These are phyloP conservation scores for Turdus rufiventris DNA, from an alignment of 2,113 vertebrate species.

Conservation along the genomic window DNA sequence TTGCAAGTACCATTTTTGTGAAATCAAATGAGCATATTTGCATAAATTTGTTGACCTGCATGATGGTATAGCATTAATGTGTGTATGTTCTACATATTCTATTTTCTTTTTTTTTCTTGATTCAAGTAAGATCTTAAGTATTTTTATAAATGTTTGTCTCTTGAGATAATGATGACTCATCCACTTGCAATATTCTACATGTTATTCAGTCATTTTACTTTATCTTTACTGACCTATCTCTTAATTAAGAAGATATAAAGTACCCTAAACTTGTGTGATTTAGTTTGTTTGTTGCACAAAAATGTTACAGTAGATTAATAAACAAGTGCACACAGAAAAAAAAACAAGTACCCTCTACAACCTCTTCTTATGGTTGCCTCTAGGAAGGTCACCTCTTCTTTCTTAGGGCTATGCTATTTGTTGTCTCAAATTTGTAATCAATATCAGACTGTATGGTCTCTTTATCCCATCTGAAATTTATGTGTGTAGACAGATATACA, in stretches of 20 bases:
- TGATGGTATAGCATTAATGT: background rate
- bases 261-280: background rate
- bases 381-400: background rate
- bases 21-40: background rate
- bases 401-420: background rate
- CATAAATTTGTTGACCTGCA: background rate
- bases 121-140: background rate
- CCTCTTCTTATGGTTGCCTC: background rate
- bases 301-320: background rate
- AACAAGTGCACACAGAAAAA: background rate
- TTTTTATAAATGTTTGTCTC: background rate
- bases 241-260: background rate
- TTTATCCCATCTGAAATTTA: background rate
- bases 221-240: background rate
- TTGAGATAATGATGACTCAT: background rate
- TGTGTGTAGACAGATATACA: too few relatives aligned
- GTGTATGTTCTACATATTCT: background rate
- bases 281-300: background rate
- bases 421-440: background rate
- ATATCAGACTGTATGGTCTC: background rate
- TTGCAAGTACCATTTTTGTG: accelerated
- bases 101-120: background rate
- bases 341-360: background rate
- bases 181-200: background rate
- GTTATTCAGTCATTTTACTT: background rate